Conservation (phyloP, 2,113 vertebrate species). For the Asarcornis scutulata region DNA sequence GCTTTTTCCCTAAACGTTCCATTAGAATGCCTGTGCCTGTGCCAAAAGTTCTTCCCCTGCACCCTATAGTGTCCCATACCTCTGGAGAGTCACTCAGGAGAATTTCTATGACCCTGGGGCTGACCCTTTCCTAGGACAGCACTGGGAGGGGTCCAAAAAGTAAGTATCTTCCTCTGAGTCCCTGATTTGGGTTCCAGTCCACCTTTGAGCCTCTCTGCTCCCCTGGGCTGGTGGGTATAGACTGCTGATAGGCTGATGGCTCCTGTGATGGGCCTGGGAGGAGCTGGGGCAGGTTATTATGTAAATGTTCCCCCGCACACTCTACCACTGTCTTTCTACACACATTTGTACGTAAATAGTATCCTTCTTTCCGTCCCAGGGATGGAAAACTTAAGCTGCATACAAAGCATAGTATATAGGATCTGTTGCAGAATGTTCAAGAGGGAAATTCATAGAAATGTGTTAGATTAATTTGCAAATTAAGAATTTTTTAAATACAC, state of each 20-base stretch:
- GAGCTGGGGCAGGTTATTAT: background rate
- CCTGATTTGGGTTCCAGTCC: background rate
- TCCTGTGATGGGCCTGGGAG: background rate
- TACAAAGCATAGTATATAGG: background rate
- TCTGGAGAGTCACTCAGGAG: background rate
- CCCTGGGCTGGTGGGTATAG: background rate
- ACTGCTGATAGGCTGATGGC: no score
- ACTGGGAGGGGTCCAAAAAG: rapidly evolving
- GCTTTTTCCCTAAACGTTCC: background rate
- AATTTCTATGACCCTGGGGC: background rate
- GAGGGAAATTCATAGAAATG: background rate
- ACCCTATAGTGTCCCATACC: background rate
- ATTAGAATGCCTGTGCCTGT: background rate
- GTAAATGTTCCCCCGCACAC: no score
- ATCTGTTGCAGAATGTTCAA: background rate
- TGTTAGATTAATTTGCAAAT: background rate
- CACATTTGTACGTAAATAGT: background rate
- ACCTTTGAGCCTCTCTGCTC: background rate
- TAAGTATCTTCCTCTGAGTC: background rate
- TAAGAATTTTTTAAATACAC: background rate
- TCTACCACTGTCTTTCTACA: background rate
- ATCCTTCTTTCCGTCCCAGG: background rate
- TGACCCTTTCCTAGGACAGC: background rate
- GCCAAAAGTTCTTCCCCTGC: background rate
- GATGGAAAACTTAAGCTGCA: background rate